These are phyloP conservation scores for Thalassoma bifasciatum DNA, from an alignment of 2,113 vertebrate genomes.

Conservation along the genomic window DNA sequence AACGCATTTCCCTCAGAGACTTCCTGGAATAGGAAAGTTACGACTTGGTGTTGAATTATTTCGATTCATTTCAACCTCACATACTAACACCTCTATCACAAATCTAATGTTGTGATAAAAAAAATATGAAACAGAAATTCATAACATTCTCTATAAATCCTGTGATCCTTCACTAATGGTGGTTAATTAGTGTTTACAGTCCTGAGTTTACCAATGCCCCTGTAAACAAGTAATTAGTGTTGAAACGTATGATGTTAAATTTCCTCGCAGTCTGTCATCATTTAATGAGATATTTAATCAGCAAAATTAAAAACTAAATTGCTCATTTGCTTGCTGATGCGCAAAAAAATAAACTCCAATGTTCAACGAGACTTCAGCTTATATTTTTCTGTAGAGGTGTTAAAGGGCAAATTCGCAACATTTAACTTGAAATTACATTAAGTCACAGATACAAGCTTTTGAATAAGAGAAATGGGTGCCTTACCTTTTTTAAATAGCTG, in stretches of 20 bases:
- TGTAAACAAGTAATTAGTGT: conserved; percentile 64
- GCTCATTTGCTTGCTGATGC: conserved; percentile 25
- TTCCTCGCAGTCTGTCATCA: conserved; percentile 37
- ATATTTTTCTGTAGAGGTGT: not conserved
- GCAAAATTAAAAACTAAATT: conserved; percentile 43
- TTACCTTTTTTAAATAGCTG: too few relatives aligned
- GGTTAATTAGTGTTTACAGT: conserved; percentile 53
- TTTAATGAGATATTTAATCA: conserved; percentile 58
- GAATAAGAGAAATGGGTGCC: too few relatives aligned
- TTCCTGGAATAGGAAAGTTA: conserved; percentile 12
- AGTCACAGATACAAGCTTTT: too few relatives aligned
- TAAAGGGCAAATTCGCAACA: not conserved
- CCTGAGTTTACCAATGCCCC: conserved; percentile 30
- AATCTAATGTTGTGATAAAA: conserved; percentile 8
- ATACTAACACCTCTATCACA: conserved; percentile 1
- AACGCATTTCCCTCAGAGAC: conserved; percentile 15
- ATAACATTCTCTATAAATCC: conserved; percentile 25
- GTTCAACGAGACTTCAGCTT: not conserved
- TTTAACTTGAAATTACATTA: not conserved
- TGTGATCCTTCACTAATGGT: conserved; percentile 62
- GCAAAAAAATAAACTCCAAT: not conserved
- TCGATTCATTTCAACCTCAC: conserved; percentile 10
- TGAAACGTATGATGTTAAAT: conserved; percentile 59
- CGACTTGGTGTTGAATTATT: not conserved
- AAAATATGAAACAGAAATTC: conserved; percentile 12